These are phyloP conservation scores for Leucophenga montana DNA, from an alignment of 2,888 invertebrate species.

Conservation along the genomic window DNA sequence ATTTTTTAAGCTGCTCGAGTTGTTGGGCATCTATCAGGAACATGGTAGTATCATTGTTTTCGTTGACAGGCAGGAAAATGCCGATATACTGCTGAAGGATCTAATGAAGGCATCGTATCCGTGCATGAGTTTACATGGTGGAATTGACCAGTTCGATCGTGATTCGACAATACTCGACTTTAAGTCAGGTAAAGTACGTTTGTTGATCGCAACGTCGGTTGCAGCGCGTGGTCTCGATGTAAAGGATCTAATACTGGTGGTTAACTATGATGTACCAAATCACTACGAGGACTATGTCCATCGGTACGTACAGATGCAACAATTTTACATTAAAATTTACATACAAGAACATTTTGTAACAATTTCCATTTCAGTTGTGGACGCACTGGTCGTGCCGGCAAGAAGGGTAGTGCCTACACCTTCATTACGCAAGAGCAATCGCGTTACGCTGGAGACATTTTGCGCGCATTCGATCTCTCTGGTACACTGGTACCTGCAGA, in stretches of 20 bases:
- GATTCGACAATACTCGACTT: slow-evolving; percentile 98
- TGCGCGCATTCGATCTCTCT: slow-evolving; percentile 92
- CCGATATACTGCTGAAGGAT: slow-evolving; percentile 92
- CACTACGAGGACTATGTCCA: slow-evolving; percentile 99
- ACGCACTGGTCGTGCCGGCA: slow-evolving; percentile 91
- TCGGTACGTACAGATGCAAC: slow-evolving; percentile 71
- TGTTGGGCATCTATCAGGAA: slow-evolving; percentile 94
- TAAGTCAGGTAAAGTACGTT: slow-evolving; percentile 92
- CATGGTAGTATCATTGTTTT: slow-evolving; percentile 96
- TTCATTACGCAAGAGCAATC: slow-evolving; percentile 97
- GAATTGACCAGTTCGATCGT: slow-evolving; percentile 99
- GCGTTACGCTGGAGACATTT: slow-evolving; percentile 92
- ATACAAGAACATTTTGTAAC: not conserved
- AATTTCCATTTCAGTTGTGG: slow-evolving; percentile 87
- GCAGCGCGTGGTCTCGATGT: slow-evolving; percentile 99
- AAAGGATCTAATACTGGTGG: slow-evolving; percentile 95
- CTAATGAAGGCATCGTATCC: slow-evolving; percentile 97
- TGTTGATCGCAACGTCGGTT: slow-evolving; percentile 97
- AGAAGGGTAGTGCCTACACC: slow-evolving; percentile 97
- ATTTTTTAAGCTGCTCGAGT: slow-evolving; percentile 95
- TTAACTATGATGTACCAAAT: slow-evolving; percentile 99
- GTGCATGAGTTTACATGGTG: slow-evolving; percentile 98
- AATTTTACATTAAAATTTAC: not conserved
- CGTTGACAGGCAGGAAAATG: slow-evolving; percentile 98
- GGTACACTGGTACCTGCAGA: slow-evolving; percentile 84